Base-by-base conservation (phyloP, 2,888 invertebrate species). In the Drosophila diplacantha region DNA sequence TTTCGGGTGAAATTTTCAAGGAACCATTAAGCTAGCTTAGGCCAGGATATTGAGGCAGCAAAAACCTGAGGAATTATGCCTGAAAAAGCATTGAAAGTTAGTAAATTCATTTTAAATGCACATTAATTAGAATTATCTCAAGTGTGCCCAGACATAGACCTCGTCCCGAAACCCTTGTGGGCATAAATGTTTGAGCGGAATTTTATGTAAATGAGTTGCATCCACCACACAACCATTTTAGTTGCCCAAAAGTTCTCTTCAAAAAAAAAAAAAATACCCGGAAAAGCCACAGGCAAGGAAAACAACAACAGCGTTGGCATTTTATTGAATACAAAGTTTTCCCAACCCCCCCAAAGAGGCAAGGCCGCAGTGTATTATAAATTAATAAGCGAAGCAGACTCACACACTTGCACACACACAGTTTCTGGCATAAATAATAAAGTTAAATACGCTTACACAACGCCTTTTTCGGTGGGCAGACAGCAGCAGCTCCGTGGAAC, bases 321-420 rank as follows among this genome's bases (percentile, higher is more conserved):
- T 72, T 71, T 68, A 71, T 72, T 72, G 72, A 63, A 71, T 68
- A 72, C 54, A 55, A 67, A 70, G 59, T 66, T 65, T 66, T 44
- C 41, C 16, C 38, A 3, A 1, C 20, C 66, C 71, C 64, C 18
- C 43, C 55, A 43, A 47, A 58, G 70, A 61, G 70, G 72, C 77
- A 82, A 74, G 83, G 83, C 81, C 79, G 75, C 72, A 77, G 81
- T 83, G 79, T 78, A 83, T 83, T 79, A 79, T 83, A 83, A 83
- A 79, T 83, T 83, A 83, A 79, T 79, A 81, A 79, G 81, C 81
- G 73, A 41, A 22, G 44, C 51, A 38, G n/a, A n/a, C n/a, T n/a
- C 34, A 47, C 49, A 44, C 26, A 12, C 43, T 18, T 31, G 37
- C 26, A 44, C 53, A 50, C 35, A 52, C 24, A 14, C 46, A 57